Evolutionary conservation across 2,797 vertebrate genomes (phyloP).

Genomic region (Chloroceryle amazona): DNA sequence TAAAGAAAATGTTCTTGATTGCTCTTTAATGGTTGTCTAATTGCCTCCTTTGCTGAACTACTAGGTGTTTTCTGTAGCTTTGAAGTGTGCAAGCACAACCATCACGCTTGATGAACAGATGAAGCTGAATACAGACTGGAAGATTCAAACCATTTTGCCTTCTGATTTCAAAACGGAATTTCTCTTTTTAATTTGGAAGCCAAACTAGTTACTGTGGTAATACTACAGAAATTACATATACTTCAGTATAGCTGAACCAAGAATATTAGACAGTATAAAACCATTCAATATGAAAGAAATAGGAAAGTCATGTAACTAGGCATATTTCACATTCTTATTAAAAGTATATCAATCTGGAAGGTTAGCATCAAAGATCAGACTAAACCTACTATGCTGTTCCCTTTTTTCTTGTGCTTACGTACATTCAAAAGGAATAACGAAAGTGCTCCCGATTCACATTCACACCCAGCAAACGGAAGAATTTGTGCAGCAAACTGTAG

Average conservation of each 20-base stretch:
- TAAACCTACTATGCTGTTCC: background rate
- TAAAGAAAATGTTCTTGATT: background rate
- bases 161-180: background rate
- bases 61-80: background rate
- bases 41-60: background rate
- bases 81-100: background rate
- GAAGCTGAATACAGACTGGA: background rate
- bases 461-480: background rate
- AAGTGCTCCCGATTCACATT: background rate
- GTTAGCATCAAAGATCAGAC: background rate
- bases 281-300: background rate
- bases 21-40: background rate
- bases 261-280: background rate
- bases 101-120: background rate
- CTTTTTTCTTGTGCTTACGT: background rate
- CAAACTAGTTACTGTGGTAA: background rate
- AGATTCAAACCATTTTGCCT: background rate
- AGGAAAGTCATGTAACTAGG: background rate
- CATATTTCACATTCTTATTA: background rate
- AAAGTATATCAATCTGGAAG: background rate
- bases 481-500: background rate
- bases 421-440: background rate
- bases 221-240: background rate
- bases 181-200: background rate
- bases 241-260: background rate